Evolutionary conservation across 2,888 invertebrate species (phyloP).

Genomic region (Ophioninae sp.): DNA sequence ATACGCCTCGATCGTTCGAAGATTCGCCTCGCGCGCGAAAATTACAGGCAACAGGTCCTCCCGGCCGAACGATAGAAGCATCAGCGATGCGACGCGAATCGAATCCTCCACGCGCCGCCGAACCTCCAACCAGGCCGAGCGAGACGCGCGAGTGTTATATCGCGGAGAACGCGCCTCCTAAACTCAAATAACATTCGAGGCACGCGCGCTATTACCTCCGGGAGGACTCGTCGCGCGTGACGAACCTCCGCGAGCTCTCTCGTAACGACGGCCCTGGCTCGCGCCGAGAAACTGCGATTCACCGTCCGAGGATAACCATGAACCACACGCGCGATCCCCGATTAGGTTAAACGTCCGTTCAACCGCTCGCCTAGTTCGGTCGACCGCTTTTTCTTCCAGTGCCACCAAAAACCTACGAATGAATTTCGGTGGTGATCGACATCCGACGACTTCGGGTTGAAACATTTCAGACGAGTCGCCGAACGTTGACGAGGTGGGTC

Average conservation of each 20-base stretch:
- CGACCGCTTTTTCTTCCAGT: constrained; percentile 5
- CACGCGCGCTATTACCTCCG: constrained; percentile 68
- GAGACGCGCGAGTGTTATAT: constrained; percentile 55
- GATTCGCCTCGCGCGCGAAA: constrained; percentile 53
- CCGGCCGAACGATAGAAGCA: constrained; percentile 63
- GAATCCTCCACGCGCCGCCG: constrained; percentile 63
- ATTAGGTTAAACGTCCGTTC: constrained; percentile 36
- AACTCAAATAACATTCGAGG: constrained; percentile 64
- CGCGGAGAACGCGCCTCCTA: constrained; percentile 38
- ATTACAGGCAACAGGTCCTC: constrained; percentile 71
- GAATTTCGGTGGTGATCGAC: not conserved
- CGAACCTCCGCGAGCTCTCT: constrained; percentile 58
- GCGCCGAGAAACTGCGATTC: constrained; percentile 32
- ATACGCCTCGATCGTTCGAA: constrained; percentile 41
- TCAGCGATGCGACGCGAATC: constrained; percentile 65
- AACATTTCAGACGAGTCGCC: not conserved
- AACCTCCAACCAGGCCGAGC: constrained; percentile 53
- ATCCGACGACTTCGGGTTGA: not conserved
- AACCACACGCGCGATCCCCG: constrained; percentile 42
- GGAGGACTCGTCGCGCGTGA: constrained; percentile 67
- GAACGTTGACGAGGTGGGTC: too few species aligned
- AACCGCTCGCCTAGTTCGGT: not conserved
- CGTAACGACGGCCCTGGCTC: constrained; percentile 22
- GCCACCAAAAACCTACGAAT: constrained; percentile 2
- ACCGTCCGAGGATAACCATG: constrained; percentile 37